Conservation (phyloP, 1,140 invertebrate genomes). For the Rhagoletis pomonella region DNA sequence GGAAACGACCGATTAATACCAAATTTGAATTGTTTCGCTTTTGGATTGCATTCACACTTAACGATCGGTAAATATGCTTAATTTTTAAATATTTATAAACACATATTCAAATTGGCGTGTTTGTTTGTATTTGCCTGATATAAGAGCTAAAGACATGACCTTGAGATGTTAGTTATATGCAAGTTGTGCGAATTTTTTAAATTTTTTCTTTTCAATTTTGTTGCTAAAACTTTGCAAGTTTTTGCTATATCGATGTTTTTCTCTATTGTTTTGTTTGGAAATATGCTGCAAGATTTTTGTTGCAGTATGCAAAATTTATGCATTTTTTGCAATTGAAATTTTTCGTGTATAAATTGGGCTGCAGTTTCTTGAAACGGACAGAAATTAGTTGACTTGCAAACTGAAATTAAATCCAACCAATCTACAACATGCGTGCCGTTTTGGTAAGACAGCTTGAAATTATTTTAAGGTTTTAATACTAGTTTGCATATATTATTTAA, state of each 20-base stretch:
- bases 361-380: background rate
- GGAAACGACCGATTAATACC: background rate
- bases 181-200: background rate
- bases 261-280: background rate
- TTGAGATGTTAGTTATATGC: background rate
- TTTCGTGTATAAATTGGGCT: background rate
- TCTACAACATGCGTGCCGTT: constrained; percentile 2
- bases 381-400: constrained; percentile 11
- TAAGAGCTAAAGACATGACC: background rate
- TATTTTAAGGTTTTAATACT: background rate
- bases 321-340: background rate
- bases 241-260: background rate
- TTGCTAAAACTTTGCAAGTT: background rate
- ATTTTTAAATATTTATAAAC: background rate
- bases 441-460: constrained; percentile 42
- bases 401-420: background rate
- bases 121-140: background rate
- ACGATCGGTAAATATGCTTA: constrained; percentile 1
- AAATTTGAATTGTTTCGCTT: constrained; percentile 13
- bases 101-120: background rate
- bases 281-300: background rate
- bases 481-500: background rate
- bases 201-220: background rate
- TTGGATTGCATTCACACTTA: background rate
- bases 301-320: constrained; percentile 8